These are phyloP conservation scores for Oegoconia quadripuncta DNA, from an alignment of 2,888 invertebrate species.

Conservation along the genomic window DNA sequence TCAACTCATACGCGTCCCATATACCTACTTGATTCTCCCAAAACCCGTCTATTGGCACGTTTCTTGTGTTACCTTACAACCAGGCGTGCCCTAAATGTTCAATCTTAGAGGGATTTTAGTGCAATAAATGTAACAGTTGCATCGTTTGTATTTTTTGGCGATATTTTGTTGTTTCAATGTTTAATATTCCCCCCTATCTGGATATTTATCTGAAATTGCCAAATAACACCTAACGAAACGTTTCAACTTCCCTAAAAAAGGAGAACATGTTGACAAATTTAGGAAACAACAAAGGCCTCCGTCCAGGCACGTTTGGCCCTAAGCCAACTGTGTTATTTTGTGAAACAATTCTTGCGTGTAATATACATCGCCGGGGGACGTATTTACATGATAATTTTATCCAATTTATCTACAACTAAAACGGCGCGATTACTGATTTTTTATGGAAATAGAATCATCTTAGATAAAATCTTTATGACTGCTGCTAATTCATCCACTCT, in stretches of 20 bases:
- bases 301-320: slow-evolving; percentile 39
- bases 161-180: neutral
- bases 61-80: too few species aligned
- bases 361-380: slow-evolving; percentile 37
- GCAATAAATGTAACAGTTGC: too few species aligned
- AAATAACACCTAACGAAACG: slow-evolving; percentile 6
- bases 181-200: neutral
- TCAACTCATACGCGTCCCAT: too few species aligned
- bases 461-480: too few species aligned
- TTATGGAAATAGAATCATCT: slow-evolving; percentile 5
- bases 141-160: too few species aligned
- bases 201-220: neutral
- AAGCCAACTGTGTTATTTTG: slow-evolving; percentile 54
- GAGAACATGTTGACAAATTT: slow-evolving; percentile 47
- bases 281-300: slow-evolving; percentile 33
- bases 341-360: slow-evolving; percentile 45
- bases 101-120: too few species aligned
- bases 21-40: too few species aligned
- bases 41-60: too few species aligned
- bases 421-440: slow-evolving; percentile 3
- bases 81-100: too few species aligned
- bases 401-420: slow-evolving; percentile 10
- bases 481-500: too few species aligned
- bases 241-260: slow-evolving; percentile 16
- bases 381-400: slow-evolving; percentile 38